Percentiles rank a stretch among this genome's conserved stretches.
phyloP scores from a whole-genome alignment of 2,797 vertebrate species.

The Enteromius unitaeniatus region DNA sequence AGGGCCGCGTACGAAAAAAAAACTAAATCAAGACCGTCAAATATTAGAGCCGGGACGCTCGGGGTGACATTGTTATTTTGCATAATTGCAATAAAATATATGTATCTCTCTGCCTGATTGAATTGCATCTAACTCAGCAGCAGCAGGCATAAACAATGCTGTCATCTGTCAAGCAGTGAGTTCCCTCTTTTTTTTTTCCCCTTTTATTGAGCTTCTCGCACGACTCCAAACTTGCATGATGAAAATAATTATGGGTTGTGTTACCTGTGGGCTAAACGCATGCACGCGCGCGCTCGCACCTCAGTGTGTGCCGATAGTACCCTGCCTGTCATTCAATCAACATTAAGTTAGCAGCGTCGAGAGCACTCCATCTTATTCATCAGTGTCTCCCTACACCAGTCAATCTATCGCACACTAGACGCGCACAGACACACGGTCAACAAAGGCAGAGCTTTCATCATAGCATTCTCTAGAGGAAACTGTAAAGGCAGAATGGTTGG shows the following conservation, averaged over 20 bases:
- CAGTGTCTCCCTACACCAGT: slow-evolving; percentile 54
- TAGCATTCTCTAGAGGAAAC: slow-evolving; percentile 46
- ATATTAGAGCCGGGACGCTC: slow-evolving; percentile 43
- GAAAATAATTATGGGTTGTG: slow-evolving; percentile 66
- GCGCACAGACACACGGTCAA: slow-evolving; percentile 41
- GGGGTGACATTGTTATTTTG: slow-evolving; percentile 51
- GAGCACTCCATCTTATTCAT: slow-evolving; percentile 64
- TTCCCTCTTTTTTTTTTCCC: slow-evolving; percentile 17
- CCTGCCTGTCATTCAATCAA: slow-evolving; percentile 65
- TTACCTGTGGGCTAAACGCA: slow-evolving; percentile 62
- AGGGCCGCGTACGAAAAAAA: not conserved
- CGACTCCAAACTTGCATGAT: slow-evolving; percentile 62
- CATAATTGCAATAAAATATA: slow-evolving; percentile 63
- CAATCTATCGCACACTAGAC: slow-evolving; percentile 45
- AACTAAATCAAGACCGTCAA: slow-evolving; percentile 53
- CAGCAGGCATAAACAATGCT: slow-evolving; percentile 52
- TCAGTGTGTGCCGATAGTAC: slow-evolving; percentile 51
- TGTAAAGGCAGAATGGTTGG: slow-evolving; percentile 26
- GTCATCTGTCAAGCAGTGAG: slow-evolving; percentile 51
- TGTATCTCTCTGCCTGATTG: slow-evolving; percentile 60
- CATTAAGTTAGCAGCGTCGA: slow-evolving; percentile 51
- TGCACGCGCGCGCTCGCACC: slow-evolving; percentile 16
- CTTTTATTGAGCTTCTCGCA: slow-evolving; percentile 39
- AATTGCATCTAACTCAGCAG: slow-evolving; percentile 57
- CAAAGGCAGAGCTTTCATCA: slow-evolving; percentile 52